A percentile compares a stretch with the other conserved stretches of the same genome.
Evolutionary conservation across 1,140 invertebrate genomes (phyloP).

Genomic region (Drosophila mayri): DNA sequence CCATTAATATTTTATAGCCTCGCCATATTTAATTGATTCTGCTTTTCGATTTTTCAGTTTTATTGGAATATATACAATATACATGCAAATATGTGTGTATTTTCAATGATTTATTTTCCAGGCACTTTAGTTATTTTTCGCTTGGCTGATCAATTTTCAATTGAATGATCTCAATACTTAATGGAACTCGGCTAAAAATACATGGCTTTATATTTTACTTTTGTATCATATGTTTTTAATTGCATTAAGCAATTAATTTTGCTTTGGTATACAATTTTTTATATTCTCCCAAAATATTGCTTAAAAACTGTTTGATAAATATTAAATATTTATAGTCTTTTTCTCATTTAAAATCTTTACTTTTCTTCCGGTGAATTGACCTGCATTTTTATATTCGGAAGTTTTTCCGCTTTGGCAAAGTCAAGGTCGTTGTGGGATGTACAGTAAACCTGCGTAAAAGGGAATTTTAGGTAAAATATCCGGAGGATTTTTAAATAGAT

Average conservation of each 20-base stretch:
- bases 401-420: neutral
- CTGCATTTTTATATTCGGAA: constrained; percentile 3
- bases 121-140: constrained; percentile 10
- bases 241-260: neutral
- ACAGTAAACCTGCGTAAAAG: neutral
- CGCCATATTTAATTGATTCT: constrained; percentile 5
- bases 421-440: constrained; percentile 2
- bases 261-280: neutral
- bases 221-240: neutral
- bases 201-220: neutral
- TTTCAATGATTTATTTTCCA: constrained; percentile 7
- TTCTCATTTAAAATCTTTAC: neutral
- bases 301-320: neutral
- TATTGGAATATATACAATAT: neutral
- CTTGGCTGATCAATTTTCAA: constrained; percentile 14
- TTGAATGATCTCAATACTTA: constrained; percentile 11
- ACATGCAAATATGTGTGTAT: neutral
- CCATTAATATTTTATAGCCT: constrained; percentile 3
- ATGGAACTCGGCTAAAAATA: constrained; percentile 6
- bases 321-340: neutral
- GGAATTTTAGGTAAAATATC: neutral
- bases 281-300: neutral
- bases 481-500: too few relatives aligned
- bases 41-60: neutral
- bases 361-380: neutral